These are phyloP conservation scores for Troides helena DNA, from an alignment of 2,888 invertebrate species.

Conservation along the genomic window DNA sequence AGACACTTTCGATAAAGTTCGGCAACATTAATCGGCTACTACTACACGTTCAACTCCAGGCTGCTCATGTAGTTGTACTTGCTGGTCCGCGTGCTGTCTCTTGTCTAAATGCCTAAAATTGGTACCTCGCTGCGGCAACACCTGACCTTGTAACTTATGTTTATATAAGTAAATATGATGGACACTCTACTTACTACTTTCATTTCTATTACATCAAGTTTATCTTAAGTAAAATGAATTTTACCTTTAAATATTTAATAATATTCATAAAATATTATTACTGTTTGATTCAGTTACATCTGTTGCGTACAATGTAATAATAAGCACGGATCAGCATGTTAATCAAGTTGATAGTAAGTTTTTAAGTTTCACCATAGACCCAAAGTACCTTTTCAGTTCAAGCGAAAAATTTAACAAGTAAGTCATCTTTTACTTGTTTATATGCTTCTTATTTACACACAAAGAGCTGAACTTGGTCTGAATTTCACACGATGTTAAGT, in stretches of 20 bases:
- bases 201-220: conserved; percentile 23
- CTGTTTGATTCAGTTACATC: conserved; percentile 37
- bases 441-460: too few species aligned
- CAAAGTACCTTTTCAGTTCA: conserved; percentile 78
- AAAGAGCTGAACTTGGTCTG: too few species aligned
- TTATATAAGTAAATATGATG: conserved; percentile 26
- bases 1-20: too few species aligned
- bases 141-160: conserved; percentile 36
- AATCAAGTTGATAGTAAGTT: conserved; percentile 85
- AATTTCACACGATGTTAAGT: too few species aligned
- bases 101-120: conserved; percentile 27
- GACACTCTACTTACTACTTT: conserved; percentile 8
- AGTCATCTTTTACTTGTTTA: conserved; percentile 25
- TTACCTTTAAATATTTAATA: conserved; percentile 15
- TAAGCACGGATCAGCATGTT: conserved; percentile 82
- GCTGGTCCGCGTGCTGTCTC: background rate
- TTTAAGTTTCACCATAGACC: conserved; percentile 86
- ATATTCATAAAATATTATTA: conserved; percentile 27
- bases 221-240: conserved; percentile 19
- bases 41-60: too few species aligned
- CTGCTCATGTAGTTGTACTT: background rate
- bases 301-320: conserved; percentile 77
- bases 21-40: too few species aligned
- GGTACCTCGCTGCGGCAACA: conserved; percentile 37
- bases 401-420: conserved; percentile 51